Evolutionary conservation across 2,113 vertebrate genomes (phyloP).

Genomic region (Porphyrio hochstetteri): DNA sequence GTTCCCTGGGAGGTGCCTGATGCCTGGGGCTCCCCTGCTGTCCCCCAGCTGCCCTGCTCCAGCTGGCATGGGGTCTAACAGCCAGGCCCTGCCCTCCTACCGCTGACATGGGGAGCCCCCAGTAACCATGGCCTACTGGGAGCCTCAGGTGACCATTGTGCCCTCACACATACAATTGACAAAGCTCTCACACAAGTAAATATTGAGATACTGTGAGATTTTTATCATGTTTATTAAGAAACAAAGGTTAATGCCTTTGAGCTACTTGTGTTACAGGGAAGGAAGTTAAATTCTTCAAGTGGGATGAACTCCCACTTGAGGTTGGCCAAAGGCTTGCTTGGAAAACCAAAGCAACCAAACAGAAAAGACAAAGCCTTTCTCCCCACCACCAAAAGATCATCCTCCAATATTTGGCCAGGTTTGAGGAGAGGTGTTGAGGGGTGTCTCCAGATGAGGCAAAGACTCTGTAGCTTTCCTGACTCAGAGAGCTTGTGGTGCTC

Average conservation of each 20-base stretch:
- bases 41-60: fast-evolving
- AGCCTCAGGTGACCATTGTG: background rate
- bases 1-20: background rate
- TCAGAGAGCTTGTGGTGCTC: background rate
- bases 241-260: background rate
- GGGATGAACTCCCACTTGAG: background rate
- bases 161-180: background rate
- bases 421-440: background rate
- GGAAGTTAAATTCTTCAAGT: background rate
- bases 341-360: background rate
- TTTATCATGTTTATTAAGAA: background rate
- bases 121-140: too few relatives aligned
- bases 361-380: background rate
- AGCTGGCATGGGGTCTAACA: background rate
- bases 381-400: background rate
- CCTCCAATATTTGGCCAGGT: background rate
- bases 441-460: background rate
- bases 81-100: background rate
- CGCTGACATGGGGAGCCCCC: background rate
- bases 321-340: background rate
- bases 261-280: background rate
- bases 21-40: fast-evolving
- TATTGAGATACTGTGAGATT: background rate
- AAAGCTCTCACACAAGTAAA: background rate
- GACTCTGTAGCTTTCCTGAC: background rate